Conservation (phyloP, 2,797 vertebrate genomes). For the Chrysolophus pictus region DNA sequence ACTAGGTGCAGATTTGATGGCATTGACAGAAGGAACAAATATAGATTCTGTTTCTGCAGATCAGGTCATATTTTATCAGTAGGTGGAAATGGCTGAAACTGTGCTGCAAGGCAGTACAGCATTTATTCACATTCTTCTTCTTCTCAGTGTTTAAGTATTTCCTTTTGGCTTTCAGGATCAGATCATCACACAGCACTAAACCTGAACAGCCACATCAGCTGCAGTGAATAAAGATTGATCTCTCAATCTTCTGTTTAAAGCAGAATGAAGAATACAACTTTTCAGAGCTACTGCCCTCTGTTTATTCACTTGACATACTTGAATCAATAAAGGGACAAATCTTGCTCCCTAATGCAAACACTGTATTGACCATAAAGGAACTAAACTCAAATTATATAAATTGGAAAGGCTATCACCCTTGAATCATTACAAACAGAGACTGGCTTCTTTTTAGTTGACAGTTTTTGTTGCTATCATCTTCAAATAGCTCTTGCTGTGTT, state of each 20-base stretch:
- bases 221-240: not conserved
- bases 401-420: accelerated
- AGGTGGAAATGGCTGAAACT: not conserved
- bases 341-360: not conserved
- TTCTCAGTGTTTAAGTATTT: not conserved
- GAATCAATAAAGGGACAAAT: not conserved
- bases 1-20: not conserved
- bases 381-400: not conserved
- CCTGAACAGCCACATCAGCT: not conserved
- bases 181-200: not conserved
- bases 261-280: not conserved
- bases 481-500: not conserved
- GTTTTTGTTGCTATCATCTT: not conserved
- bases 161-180: not conserved
- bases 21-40: not conserved
- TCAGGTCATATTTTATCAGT: not conserved
- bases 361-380: not conserved
- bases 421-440: not conserved
- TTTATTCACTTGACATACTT: not conserved
- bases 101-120: not conserved
- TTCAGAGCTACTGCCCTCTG: not conserved
- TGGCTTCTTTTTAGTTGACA: not conserved
- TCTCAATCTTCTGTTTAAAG: not conserved
- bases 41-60: not conserved
- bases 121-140: not conserved